Conservation (phyloP, 2,888 invertebrate species). For the Carcina quercana region DNA sequence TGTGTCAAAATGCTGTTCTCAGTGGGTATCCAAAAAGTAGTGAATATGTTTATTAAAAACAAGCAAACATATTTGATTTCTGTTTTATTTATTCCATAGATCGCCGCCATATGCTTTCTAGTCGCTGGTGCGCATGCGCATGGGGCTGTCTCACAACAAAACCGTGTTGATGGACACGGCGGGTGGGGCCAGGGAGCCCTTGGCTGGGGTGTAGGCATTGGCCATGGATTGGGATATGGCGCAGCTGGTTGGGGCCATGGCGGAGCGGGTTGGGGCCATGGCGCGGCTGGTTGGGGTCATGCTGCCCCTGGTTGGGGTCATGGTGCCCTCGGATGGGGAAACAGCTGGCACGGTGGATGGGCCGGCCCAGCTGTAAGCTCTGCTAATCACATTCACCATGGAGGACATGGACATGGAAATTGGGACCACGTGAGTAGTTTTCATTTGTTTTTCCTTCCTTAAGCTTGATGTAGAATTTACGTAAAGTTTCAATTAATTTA, state of each 20-base stretch:
- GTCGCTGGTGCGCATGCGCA: constrained; percentile 32
- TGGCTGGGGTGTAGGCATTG: constrained; percentile 1
- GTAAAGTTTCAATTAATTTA: too few species aligned
- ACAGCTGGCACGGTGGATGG: constrained; percentile 12
- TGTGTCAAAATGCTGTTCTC: constrained; percentile 41
- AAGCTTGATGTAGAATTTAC: too few species aligned
- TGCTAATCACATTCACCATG: background rate
- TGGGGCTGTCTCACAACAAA: constrained; percentile 37
- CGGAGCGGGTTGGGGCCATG: constrained; percentile 8
- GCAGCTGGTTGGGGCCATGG: constrained; percentile 1
- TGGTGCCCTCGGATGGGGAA: constrained; percentile 2
- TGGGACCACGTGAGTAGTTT: background rate
- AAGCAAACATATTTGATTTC: too few species aligned
- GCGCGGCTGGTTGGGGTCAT: constrained; percentile 9
- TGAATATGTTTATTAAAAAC: too few species aligned
- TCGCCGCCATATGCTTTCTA: constrained; percentile 31
- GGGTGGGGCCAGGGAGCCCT: constrained; percentile 17
- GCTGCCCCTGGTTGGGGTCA: constrained; percentile 9
- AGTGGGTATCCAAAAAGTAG: constrained; percentile 37
- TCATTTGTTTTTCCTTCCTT: too few species aligned
- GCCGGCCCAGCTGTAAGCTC: background rate
- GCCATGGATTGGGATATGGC: background rate
- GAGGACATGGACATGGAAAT: constrained; percentile 2
- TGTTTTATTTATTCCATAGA: constrained; percentile 24
- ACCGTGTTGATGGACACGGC: constrained; percentile 29